These are phyloP conservation scores for Sardina pilchardus DNA, from an alignment of 2,113 vertebrate genomes.

Conservation along the genomic window DNA sequence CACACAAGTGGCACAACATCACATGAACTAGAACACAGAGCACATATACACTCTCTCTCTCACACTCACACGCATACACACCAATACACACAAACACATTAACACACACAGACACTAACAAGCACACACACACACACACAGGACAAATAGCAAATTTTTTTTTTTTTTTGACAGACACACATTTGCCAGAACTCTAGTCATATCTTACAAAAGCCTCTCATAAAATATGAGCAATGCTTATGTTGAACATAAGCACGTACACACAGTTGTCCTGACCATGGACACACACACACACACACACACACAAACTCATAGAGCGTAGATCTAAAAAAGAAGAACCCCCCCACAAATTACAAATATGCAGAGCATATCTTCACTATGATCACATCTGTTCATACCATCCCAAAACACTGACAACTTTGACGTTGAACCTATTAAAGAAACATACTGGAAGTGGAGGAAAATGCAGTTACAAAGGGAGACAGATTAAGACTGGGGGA, in stretches of 20 bases:
- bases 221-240: slow-evolving; percentile 9
- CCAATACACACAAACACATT: slow-evolving; percentile 15
- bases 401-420: background rate
- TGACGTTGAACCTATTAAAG: background rate
- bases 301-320: background rate
- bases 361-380: background rate
- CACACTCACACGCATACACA: slow-evolving; percentile 10
- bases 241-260: slow-evolving; percentile 4
- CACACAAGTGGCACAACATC: slow-evolving; percentile 5
- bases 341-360: background rate
- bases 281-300: background rate
- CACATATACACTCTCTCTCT: slow-evolving; percentile 32
- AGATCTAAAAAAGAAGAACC: no score
- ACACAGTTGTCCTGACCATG: background rate
- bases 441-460: background rate
- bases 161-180: slow-evolving; percentile 3
- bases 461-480: background rate
- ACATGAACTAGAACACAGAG: slow-evolving; percentile 26
- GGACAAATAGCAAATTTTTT: background rate
- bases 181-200: background rate
- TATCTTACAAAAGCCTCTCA: background rate
- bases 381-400: background rate
- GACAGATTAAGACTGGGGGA: background rate
- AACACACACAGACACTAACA: slow-evolving; percentile 16
- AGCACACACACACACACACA: background rate